Conservation (phyloP, 1,140 invertebrate species). For the Heliconius himera region DNA sequence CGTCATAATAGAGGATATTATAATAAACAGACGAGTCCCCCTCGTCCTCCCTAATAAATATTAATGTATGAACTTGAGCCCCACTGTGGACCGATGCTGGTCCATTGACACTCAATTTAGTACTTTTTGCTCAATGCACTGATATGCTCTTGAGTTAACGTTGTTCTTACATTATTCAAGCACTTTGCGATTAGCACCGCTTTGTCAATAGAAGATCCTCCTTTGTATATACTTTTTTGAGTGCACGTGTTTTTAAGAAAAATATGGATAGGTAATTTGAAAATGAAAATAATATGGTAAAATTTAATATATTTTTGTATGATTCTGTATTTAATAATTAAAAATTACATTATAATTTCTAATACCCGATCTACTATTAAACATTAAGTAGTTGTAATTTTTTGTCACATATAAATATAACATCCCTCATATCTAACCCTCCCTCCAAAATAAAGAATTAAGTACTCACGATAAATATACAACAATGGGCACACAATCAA, state of each 20-base stretch:
- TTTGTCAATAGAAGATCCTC: conserved; percentile 21
- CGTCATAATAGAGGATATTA: conserved; percentile 80
- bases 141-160: conserved; percentile 35
- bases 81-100: conserved; percentile 69
- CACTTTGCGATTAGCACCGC: too few relatives aligned
- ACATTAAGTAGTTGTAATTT: background rate
- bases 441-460: background rate
- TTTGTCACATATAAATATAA: background rate
- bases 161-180: conserved; percentile 43
- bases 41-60: conserved; percentile 76
- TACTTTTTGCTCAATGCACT: conserved; percentile 54
- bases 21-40: conserved; percentile 76
- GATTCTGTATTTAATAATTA: too few relatives aligned
- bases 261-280: too few relatives aligned
- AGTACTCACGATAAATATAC: background rate
- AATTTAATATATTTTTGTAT: too few relatives aligned
- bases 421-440: background rate
- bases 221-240: conserved; percentile 15
- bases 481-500: conserved; percentile 17
- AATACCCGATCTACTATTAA: background rate
- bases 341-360: too few relatives aligned
- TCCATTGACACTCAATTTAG: conserved; percentile 79
- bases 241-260: conserved; percentile 19
- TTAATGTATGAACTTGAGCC: conserved; percentile 77
- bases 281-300: too few relatives aligned